phyloP scores from a whole-genome alignment of 1,140 invertebrate species.

The Drosophila quadrilineata region DNA sequence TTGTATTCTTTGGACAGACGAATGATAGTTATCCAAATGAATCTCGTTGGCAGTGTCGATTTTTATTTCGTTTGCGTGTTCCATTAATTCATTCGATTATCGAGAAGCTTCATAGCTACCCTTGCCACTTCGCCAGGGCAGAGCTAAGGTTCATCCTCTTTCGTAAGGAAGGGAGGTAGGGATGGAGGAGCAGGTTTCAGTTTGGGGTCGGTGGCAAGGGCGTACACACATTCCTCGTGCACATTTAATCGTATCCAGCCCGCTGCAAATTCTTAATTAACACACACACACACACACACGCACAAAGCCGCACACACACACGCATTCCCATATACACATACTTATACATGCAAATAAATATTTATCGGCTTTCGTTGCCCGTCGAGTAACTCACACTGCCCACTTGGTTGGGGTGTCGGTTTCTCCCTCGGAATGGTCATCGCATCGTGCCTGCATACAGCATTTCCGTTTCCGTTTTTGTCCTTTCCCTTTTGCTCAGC shows the following conservation, averaged over 20 bases:
- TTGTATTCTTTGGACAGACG: conserved; percentile 12
- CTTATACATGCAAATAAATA: conserved; percentile 59
- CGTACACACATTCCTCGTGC: conserved; percentile 56
- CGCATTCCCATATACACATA: not conserved
- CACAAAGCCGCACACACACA: not conserved
- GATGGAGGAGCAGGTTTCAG: no score
- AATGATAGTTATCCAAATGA: conserved; percentile 54
- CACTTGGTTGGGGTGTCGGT: conserved; percentile 12
- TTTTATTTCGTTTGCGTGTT: conserved; percentile 60
- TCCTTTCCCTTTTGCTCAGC: conserved; percentile 25
- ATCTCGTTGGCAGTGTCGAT: conserved; percentile 44
- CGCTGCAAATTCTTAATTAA: conserved; percentile 69
- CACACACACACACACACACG: conserved; percentile 35
- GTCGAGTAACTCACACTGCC: conserved; percentile 44
- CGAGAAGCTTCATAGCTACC: conserved; percentile 33
- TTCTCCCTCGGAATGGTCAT: conserved; percentile 2
- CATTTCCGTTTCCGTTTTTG: conserved; percentile 44
- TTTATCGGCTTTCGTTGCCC: conserved; percentile 60
- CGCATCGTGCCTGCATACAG: conserved; percentile 48
- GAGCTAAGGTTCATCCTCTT: conserved; percentile 57
- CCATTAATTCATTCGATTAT: conserved; percentile 69
- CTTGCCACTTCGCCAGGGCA: conserved; percentile 5
- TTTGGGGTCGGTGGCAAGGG: conserved; percentile 4
- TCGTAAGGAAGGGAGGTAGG: not conserved
- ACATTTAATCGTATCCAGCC: conserved; percentile 64